Evolutionary conservation across 2,888 invertebrate genomes (phyloP), one percentile per base, ranked within the genome.

Genomic region (Drosophila fulvimacula): DNA sequence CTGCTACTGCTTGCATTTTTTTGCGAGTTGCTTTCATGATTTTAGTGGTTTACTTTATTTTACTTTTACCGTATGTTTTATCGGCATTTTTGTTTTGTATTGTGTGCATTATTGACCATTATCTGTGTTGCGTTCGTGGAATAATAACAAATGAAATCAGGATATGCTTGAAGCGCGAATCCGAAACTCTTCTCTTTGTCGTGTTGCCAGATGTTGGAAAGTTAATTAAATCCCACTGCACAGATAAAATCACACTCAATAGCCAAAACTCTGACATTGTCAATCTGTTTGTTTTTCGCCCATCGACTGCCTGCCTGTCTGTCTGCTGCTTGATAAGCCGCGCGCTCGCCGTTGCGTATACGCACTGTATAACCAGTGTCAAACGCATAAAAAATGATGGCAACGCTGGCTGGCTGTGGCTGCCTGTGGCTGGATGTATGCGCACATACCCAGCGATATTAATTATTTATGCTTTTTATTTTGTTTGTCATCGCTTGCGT

Each of bases 21-120:
- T 44, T 42, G 9, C 10, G 30, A 10, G 30, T 30, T 13, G 39
- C 49, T 41, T 11, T 60, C 60, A 21, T 17, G 42, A 36, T 36
- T 10, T 64, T 60, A 13, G 24, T 60, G 73, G 65, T 72, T 60
- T 60, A 52, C 42, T 13, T 38, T 24, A 52, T 70, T 70, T 65
- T 56, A 46, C 39, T 73, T 56, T 56, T 46, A 30, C 24, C 44
- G 55, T 46, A 32, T 36, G 44, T 19, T 58, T 64, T 69, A 75
- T 69, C 41, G 51, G 34, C n/a, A 27, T 24, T 46, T 60, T 71
- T 52, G 51, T 69, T 53, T 58, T 72, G 44, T 39, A 38, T 55
- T 60, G 9, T 53, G 44, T 49, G n/a, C 66, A 55, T 77, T 77
- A 77, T 61, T 61, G 57, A 51, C 48, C 41, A 73, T 77, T 73